Percentiles rank a stretch among this genome's conserved stretches.
phyloP scores from a whole-genome alignment of 1,140 invertebrate genomes.

The Brachionus sp. region DNA sequence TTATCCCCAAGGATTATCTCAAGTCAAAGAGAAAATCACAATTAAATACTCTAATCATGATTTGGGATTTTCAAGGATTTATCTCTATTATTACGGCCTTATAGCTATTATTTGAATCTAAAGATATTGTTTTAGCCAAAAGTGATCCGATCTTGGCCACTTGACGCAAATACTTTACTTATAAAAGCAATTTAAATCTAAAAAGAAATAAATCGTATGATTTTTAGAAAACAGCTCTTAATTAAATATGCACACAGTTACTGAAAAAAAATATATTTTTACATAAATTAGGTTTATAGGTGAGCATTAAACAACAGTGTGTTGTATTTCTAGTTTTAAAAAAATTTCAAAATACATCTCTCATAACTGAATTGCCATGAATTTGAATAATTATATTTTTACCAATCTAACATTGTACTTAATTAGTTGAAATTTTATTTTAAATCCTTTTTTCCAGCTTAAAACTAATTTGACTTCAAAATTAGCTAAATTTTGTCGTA shows the following conservation, averaged over 20 bases:
- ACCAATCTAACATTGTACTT: too few relatives aligned
- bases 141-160: background rate
- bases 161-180: background rate
- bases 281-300: background rate
- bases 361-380: too few relatives aligned
- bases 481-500: background rate
- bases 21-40: background rate
- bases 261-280: background rate
- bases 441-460: background rate
- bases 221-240: background rate
- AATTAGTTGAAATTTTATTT: too few relatives aligned
- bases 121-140: background rate
- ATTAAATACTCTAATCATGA: background rate
- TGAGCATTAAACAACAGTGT: background rate
- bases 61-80: background rate
- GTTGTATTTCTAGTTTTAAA: background rate
- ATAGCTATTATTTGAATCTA: background rate
- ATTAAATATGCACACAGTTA: background rate
- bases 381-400: too few relatives aligned
- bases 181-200: background rate
- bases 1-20: background rate
- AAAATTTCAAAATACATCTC: too few relatives aligned
- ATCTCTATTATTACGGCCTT: background rate
- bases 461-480: background rate
- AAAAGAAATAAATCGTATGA: background rate